Evolutionary conservation across 2,113 vertebrate species (phyloP).

Genomic region (Circaetus gallicus): DNA sequence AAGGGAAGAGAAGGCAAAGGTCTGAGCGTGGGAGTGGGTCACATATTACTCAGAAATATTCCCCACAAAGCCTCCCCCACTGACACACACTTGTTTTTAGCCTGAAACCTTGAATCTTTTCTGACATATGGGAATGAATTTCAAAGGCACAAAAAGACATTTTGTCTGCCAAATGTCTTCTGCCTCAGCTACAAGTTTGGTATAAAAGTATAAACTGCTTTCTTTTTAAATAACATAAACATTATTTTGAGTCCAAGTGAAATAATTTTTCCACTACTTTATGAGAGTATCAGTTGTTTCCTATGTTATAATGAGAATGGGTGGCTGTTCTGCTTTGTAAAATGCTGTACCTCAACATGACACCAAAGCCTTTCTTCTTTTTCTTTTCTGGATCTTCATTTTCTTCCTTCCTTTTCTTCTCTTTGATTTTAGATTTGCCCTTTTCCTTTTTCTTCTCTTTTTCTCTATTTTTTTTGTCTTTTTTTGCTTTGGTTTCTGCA

Average conservation of each 20-base stretch:
- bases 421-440: constrained; percentile 81
- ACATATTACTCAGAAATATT: neutral
- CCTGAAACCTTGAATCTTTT: constrained; percentile 37
- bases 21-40: neutral
- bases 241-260: constrained; percentile 59
- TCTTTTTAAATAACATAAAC: constrained; percentile 66
- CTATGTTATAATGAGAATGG: neutral
- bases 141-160: constrained; percentile 62
- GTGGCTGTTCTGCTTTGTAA: neutral
- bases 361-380: constrained; percentile 88
- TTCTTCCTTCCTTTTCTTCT: constrained; percentile 87
- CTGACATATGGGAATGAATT: constrained; percentile 64
- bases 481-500: constrained; percentile 77
- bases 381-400: constrained; percentile 87
- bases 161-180: constrained; percentile 64
- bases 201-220: constrained; percentile 68
- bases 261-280: constrained; percentile 30
- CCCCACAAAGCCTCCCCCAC: neutral
- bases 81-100: neutral
- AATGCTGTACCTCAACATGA: constrained; percentile 84
- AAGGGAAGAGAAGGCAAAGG: neutral
- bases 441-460: constrained; percentile 90
- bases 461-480: constrained; percentile 81
- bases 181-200: constrained; percentile 61
- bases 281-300: neutral